Evolutionary conservation across 2,113 vertebrate species (phyloP).

Genomic region (Gracilinanus agilis): DNA sequence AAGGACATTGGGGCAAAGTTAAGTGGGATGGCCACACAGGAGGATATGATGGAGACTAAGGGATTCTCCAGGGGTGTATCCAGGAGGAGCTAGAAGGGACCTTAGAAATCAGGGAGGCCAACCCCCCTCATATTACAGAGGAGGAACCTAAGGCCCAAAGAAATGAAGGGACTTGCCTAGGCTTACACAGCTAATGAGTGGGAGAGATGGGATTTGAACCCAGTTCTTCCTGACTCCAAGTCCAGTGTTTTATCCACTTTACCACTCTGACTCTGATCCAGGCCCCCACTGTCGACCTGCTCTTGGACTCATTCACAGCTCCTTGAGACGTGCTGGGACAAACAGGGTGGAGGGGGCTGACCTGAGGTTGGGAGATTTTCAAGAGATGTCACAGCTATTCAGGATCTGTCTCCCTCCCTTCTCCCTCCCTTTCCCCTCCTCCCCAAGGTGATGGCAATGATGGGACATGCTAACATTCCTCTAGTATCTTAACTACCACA

Average conservation of each 20-base stretch:
- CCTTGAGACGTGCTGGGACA: neutral
- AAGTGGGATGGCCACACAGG: rapidly evolving
- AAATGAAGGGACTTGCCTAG: neutral
- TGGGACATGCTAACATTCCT: neutral
- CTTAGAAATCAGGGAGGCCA: neutral
- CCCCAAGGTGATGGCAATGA: neutral
- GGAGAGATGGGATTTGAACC: neutral
- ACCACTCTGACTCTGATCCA: neutral
- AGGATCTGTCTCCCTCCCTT: neutral
- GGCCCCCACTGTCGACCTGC: neutral
- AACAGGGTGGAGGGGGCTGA: neutral
- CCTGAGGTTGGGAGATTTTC: neutral
- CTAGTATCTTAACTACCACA: neutral
- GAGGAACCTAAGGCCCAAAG: neutral
- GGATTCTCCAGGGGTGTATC: neutral
- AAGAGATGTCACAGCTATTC: neutral
- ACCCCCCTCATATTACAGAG: neutral
- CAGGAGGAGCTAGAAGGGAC: neutral
- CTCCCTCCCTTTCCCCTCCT: neutral
- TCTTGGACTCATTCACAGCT: neutral
- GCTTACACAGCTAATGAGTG: neutral
- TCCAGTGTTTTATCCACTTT: neutral
- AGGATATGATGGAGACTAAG: rapidly evolving
- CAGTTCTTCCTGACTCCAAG: neutral
- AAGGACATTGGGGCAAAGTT: neutral